phyloP scores from a whole-genome alignment of 2,797 vertebrate species.

The Simalia tracyae region DNA sequence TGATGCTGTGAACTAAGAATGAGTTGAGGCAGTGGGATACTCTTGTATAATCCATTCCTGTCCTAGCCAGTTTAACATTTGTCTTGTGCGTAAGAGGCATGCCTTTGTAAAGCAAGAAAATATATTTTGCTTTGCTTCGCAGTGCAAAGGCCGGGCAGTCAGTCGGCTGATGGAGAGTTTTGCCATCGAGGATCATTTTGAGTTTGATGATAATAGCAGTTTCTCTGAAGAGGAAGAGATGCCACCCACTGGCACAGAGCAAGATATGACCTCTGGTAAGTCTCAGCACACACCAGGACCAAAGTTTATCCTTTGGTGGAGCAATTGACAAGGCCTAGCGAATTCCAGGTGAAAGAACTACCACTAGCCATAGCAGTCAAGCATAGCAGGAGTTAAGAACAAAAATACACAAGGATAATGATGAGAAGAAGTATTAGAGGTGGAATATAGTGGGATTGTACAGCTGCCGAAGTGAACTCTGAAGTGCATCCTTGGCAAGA shows the following conservation, averaged over 20 bases:
- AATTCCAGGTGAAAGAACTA: neutral
- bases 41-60: neutral
- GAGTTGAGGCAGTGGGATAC: neutral
- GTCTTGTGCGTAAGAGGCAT: neutral
- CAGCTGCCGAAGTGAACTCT: neutral
- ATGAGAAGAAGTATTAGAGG: neutral
- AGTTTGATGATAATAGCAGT: conserved; percentile 88
- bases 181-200: conserved; percentile 85
- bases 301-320: neutral
- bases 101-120: neutral
- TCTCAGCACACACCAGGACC: neutral
- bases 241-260: conserved; percentile 28
- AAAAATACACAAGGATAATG: neutral
- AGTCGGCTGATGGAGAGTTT: conserved; percentile 93
- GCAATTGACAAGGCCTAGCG: neutral
- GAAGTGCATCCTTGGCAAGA: neutral
- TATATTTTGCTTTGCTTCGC: conserved; percentile 5
- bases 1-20: neutral
- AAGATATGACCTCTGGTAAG: conserved; percentile 39
- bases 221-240: conserved; percentile 87
- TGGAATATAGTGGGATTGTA: neutral
- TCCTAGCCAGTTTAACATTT: neutral
- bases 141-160: conserved; percentile 88
- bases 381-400: neutral
- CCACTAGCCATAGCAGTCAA: neutral